These are phyloP conservation scores for Ceyx cyanopectus DNA, from an alignment of 2,113 vertebrate genomes.

Conservation along the genomic window DNA sequence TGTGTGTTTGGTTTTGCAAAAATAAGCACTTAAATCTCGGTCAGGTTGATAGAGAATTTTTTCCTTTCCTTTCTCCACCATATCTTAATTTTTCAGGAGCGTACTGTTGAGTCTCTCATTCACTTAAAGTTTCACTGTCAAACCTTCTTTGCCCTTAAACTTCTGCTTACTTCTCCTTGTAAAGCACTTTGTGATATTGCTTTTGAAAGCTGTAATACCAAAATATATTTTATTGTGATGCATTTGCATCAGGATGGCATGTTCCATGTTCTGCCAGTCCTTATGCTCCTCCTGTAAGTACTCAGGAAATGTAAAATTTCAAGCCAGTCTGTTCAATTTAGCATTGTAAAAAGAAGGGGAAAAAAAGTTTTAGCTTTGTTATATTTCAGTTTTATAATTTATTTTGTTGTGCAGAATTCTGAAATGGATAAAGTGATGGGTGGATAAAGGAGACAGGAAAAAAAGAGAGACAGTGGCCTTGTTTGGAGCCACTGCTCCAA, in stretches of 20 bases:
- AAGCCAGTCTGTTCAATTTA: constrained; percentile 30
- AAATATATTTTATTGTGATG: constrained; percentile 16
- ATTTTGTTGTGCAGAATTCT: not conserved
- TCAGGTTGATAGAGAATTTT: not conserved
- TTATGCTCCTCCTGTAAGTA: not conserved
- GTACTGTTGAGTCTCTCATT: not conserved
- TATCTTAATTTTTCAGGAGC: not conserved
- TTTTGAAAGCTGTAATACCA: not conserved
- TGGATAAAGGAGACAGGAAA: not conserved
- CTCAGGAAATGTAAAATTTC: constrained; percentile 1
- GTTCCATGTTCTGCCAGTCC: constrained; percentile 19
- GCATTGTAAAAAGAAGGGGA: not conserved
- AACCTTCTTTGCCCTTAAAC: not conserved
- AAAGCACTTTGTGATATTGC: not conserved
- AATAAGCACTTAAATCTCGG: not conserved
- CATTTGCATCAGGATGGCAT: not conserved
- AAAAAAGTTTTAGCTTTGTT: not conserved
- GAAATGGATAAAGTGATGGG: not conserved
- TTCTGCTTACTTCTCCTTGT: not conserved
- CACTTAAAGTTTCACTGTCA: not conserved
- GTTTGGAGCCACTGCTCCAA: not conserved
- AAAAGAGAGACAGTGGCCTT: not conserved
- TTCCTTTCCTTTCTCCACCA: not conserved
- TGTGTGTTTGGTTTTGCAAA: not conserved
- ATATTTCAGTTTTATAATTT: not conserved